Conservation (phyloP, 2,113 vertebrate species). For the Microtus oregoni region DNA sequence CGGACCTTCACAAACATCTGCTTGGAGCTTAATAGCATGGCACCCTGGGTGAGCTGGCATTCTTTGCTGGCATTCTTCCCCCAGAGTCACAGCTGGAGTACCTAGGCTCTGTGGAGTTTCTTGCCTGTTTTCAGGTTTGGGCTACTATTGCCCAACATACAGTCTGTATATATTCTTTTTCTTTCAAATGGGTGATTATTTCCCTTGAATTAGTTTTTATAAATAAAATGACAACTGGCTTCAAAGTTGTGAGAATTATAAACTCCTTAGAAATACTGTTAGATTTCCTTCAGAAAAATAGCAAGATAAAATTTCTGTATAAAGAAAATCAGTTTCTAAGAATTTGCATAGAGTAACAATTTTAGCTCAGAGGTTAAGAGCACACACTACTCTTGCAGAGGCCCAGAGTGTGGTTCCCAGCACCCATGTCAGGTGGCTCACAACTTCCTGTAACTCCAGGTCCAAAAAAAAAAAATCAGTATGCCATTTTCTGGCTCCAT, state of each 20-base stretch:
- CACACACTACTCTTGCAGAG: not conserved
- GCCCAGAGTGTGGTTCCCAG: too few relatives aligned
- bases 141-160: not conserved
- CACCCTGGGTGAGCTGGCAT: not conserved
- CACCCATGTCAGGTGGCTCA: not conserved
- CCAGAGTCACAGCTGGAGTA: not conserved
- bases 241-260: not conserved
- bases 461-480: not conserved
- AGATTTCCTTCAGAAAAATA: constrained; percentile 46
- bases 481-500: not conserved
- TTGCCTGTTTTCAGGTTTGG: not conserved
- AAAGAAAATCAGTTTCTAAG: not conserved
- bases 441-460: not conserved
- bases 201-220: constrained; percentile 25
- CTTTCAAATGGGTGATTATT: constrained; percentile 18
- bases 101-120: not conserved
- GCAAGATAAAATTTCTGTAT: not conserved
- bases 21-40: not conserved
- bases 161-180: not conserved
- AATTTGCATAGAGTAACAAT: not conserved
- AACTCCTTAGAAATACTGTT: not conserved
- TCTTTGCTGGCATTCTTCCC: not conserved
- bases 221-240: not conserved
- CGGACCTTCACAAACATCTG: not conserved
- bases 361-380: not conserved